Evolutionary conservation across 1,140 invertebrate species (phyloP).

Genomic region (fruit fly (Drosophila melanogaster)): Release_6_plus_ISO1_MT NC_004354.4:12049001-12049500

Average conservation of each 20-base stretch:
- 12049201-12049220: too few species aligned
- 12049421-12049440: not conserved
- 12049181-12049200: not conserved
- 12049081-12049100: slow-evolving; percentile 21
- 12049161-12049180: not conserved
- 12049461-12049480: slow-evolving; percentile 28
- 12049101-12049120: slow-evolving; percentile 41
- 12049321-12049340: too few species aligned
- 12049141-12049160: slow-evolving; percentile 40
- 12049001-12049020: slow-evolving; percentile 1
- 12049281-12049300: not conserved
- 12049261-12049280: not conserved
- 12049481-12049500: slow-evolving; percentile 10
- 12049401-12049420: slow-evolving; percentile 1
- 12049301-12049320: too few species aligned
- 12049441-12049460: slow-evolving; percentile 10
- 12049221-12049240: too few species aligned
- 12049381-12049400: not conserved
- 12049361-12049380: not conserved
- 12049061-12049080: slow-evolving; percentile 11
- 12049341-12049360: not conserved
- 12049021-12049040: slow-evolving; percentile 26
- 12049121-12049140: slow-evolving; percentile 30
- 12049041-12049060: slow-evolving; percentile 6
- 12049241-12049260: too few species aligned